A percentile compares a stretch with the other conserved stretches of the same genome.
Conservation (phyloP, 2,113 vertebrate species). For the Peromyscus leucopus region DNA sequence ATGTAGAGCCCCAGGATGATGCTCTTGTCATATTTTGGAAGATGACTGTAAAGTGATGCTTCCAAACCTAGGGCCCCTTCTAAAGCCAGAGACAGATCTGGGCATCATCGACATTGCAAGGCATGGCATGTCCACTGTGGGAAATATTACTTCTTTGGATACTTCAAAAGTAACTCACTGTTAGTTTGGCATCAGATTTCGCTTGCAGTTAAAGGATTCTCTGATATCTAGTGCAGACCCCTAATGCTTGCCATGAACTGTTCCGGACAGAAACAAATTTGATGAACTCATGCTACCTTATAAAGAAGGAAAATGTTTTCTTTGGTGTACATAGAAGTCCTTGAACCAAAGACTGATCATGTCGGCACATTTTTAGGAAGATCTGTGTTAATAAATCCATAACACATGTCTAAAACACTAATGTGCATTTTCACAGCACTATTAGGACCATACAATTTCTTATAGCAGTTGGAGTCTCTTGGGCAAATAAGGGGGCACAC, state of each 20-base stretch:
- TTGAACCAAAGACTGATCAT: neutral
- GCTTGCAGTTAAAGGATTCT: neutral
- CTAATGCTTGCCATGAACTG: neutral
- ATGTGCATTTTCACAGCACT: neutral
- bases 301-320: neutral
- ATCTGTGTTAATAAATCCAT: neutral
- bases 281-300: neutral
- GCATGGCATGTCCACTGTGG: neutral
- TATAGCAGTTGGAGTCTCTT: neutral
- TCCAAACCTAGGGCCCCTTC: neutral
- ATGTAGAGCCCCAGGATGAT: neutral
- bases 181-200: neutral
- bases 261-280: neutral
- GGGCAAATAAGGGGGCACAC: neutral
- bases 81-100: neutral
- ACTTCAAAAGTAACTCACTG: neutral
- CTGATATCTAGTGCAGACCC: neutral
- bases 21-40: neutral
- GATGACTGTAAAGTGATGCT: neutral
- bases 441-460: neutral
- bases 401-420: neutral
- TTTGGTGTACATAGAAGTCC: neutral
- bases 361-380: neutral
- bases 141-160: neutral
- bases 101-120: neutral